Conservation (phyloP, 2,113 vertebrate genomes). For the Pan paniscus region DNA sequence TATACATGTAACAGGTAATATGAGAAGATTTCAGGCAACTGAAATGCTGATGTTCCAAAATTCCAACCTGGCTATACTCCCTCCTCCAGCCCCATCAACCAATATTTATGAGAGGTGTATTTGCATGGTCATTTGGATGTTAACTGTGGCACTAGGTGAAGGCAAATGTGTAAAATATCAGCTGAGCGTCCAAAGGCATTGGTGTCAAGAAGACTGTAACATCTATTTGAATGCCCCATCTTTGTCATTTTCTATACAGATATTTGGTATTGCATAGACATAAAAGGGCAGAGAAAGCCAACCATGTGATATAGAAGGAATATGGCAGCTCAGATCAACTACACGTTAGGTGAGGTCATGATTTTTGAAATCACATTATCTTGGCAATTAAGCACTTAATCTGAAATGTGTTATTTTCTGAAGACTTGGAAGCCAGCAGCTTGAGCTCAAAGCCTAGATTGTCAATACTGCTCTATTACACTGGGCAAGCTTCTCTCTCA, state of each 20-base stretch:
- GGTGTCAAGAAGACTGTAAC: background rate
- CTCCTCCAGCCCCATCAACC: accelerated
- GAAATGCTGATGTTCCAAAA: background rate
- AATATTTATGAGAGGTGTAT: background rate
- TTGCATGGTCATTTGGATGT: background rate
- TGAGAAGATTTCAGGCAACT: background rate
- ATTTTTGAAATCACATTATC: background rate
- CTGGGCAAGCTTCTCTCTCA: background rate
- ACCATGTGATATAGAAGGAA: background rate
- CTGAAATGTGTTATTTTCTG: background rate
- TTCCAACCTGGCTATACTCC: too few relatives aligned
- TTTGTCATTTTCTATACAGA: background rate
- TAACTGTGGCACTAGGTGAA: background rate
- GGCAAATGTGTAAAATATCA: background rate
- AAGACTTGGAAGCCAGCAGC: background rate
- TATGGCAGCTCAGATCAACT: background rate
- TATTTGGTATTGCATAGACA: background rate
- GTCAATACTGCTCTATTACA: background rate
- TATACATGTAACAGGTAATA: background rate
- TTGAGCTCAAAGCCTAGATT: background rate
- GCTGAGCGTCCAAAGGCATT: background rate
- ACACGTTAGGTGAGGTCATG: background rate
- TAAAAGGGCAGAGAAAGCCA: background rate
- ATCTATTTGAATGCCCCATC: background rate
- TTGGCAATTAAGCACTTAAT: background rate